These are phyloP conservation scores for Premnoplex brunnescens DNA, from an alignment of 2,797 vertebrate species.

Conservation along the genomic window DNA sequence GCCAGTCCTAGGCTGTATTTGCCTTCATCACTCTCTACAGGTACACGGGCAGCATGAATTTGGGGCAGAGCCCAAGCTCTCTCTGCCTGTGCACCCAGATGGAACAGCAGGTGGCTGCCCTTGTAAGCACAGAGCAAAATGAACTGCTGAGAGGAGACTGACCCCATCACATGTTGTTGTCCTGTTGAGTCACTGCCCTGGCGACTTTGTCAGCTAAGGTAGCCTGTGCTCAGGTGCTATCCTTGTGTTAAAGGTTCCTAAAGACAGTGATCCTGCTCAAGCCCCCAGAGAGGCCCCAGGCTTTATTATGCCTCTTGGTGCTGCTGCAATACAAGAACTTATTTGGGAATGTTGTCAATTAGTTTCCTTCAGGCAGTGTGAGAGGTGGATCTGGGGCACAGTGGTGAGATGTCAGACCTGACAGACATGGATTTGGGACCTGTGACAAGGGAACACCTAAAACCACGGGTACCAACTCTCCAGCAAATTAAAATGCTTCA, in stretches of 20 bases:
- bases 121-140: not conserved
- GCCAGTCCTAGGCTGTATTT: not conserved
- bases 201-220: not conserved
- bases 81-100: not conserved
- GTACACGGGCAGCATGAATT: accelerated
- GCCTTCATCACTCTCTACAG: not conserved
- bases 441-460: not conserved
- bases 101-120: not conserved
- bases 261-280: not conserved
- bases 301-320: not conserved
- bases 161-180: not conserved
- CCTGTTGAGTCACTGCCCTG: not conserved
- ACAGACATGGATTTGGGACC: not conserved
- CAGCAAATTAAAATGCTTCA: not conserved
- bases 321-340: not conserved
- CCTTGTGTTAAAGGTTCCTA: not conserved
- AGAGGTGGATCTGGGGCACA: not conserved
- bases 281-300: accelerated
- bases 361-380: not conserved
- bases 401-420: not conserved
- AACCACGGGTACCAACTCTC: not conserved
- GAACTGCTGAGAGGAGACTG: not conserved
- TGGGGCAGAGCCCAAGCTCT: not conserved
- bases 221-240: not conserved
- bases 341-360: not conserved